Base-by-base conservation (phyloP, 2,113 vertebrate species). In the Cyprinodon tularosa region DNA sequence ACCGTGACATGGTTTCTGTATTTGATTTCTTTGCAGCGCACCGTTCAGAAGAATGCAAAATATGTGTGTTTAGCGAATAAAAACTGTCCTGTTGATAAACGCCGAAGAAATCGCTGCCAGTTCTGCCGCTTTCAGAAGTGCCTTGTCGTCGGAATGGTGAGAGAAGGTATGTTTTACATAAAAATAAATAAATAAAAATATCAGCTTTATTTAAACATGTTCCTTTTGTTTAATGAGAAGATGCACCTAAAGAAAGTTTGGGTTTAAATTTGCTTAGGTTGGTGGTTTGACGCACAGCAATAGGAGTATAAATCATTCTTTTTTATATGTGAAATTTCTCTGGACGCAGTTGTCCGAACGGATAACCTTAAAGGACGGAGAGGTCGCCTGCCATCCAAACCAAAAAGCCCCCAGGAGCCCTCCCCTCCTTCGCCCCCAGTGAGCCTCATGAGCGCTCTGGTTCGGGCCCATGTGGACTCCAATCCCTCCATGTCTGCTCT, bases 11-110 rank as follows among this genome's bases (percentile, higher is more conserved):
- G 17, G 17, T 71, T 44, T 48, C 17, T 57, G 50, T 9, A 57
- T 72, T 76, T 36, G 44, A 37, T 82, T 45, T 70, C 20, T 0
- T 0, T 89, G 9, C 95, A 99, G 98, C 96, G 97, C 91, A 99
- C 98, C 4, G 97, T 98, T 82, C 97, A 99, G 96, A 99, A 99
- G 94, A 99, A 99, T 80, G 98, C 98, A 64, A 99, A 99, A 94
- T 99, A 99, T 74, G 96, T 99, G 69, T 99, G 98, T 89, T 95
- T 99, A 94, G 98, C 98, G 80, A 99, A 98, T 94, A 99, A 99
- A 95, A 97, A 98, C 92, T 99, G 98, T 94, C 97, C 97, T 61
- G 97, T 99, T 88, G 97, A 98, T 93, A 98, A 98, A 89, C 95
- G 97, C 84, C 95, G 97, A 68, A 95, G 97, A 90, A 98, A 98